Conservation (phyloP, 2,113 vertebrate species). For the Tapirus terrestris region DNA sequence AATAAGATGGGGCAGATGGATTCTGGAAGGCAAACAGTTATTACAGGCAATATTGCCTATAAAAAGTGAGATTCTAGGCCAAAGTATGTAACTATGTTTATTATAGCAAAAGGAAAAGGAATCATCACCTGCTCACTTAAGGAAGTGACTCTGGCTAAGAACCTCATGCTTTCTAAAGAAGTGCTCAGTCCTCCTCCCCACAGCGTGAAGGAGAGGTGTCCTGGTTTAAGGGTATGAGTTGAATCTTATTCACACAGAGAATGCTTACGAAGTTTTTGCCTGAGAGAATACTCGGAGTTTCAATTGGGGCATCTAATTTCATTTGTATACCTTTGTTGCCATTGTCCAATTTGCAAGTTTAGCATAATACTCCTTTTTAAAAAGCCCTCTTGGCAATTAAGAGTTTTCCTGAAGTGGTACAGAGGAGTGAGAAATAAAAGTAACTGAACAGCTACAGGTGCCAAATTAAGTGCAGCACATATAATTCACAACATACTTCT, state of each 20-base stretch:
- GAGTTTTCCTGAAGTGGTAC: slow-evolving; percentile 1
- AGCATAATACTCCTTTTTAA: not conserved
- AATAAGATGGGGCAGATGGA: not conserved
- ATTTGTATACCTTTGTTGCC: not conserved
- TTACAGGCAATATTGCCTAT: not conserved
- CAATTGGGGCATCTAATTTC: not conserved
- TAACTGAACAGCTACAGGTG: not conserved
- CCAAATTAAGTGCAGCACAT: not conserved
- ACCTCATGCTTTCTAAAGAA: not conserved
- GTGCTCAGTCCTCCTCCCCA: not conserved
- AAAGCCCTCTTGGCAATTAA: not conserved
- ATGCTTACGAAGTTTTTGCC: not conserved
- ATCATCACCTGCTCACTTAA: not conserved
- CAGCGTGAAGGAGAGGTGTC: not conserved
- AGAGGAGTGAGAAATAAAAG: slow-evolving; percentile 28
- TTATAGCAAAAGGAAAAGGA: not conserved
- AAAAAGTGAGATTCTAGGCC: not conserved
- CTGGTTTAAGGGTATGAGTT: not conserved
- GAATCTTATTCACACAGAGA: slow-evolving; percentile 23
- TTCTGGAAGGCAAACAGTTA: not conserved
- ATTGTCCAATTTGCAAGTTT: not conserved
- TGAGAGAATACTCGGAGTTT: not conserved
- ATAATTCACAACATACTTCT: not conserved
- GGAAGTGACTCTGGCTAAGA: not conserved
- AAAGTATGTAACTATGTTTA: not conserved